Percentiles rank a stretch among this genome's conserved stretches.
These are phyloP conservation scores for Phalacrocorax brasilianus DNA, from an alignment of 2,113 vertebrate genomes.

Conservation along the genomic window DNA sequence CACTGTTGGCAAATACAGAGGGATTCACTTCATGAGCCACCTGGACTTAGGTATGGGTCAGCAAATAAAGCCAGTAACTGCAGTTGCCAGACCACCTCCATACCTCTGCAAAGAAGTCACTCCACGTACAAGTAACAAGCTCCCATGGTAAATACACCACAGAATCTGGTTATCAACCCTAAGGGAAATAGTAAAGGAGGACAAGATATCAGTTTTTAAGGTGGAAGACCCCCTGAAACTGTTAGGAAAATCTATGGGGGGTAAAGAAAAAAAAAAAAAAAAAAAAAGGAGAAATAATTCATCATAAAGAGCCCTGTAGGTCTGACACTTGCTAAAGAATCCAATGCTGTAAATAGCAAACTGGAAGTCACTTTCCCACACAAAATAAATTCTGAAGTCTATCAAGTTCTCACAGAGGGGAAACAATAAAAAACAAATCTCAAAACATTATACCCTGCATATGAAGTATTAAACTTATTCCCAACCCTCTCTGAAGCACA, in stretches of 20 bases:
- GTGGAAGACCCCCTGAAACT: not conserved
- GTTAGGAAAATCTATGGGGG: not conserved
- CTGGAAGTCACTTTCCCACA: not conserved
- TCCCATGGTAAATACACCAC: slow-evolving; percentile 64
- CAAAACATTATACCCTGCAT: not conserved
- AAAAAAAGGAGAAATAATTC: not conserved
- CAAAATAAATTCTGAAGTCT: not conserved
- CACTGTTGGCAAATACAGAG: not conserved
- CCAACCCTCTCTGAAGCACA: not conserved
- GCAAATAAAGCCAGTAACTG: slow-evolving; percentile 42
- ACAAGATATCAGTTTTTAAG: slow-evolving; percentile 41
- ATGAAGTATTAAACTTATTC: not conserved
- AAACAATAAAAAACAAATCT: not conserved
- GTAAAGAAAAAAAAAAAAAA: not conserved
- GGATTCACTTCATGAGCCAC: not conserved
- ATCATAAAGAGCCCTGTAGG: not conserved
- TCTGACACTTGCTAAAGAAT: not conserved
- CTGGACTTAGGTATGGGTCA: slow-evolving; percentile 43
- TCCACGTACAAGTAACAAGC: slow-evolving; percentile 58
- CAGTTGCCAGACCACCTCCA: slow-evolving; percentile 51
- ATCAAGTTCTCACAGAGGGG: not conserved
- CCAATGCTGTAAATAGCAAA: not conserved
- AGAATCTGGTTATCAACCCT: slow-evolving; percentile 65
- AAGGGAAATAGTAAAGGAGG: slow-evolving; percentile 55
- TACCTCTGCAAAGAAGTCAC: slow-evolving; percentile 53